Conservation (phyloP, 2,888 invertebrate genomes). For the Belgica antarctica region DNA sequence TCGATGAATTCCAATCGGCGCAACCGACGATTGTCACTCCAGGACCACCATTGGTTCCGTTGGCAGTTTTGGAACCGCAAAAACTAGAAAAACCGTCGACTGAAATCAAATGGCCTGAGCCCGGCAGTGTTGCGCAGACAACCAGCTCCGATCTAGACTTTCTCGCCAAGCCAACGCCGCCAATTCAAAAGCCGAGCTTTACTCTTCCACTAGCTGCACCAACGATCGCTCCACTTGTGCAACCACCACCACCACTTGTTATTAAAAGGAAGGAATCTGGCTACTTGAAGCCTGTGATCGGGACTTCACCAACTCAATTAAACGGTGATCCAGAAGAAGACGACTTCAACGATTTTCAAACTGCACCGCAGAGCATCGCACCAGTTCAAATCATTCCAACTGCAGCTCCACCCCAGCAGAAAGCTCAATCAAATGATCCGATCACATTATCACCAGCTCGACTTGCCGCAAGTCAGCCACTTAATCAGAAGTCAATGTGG, state of each 20-base stretch:
- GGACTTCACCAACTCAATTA: constrained; percentile 36
- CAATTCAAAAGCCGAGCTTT: neutral
- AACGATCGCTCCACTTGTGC: neutral
- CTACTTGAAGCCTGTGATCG: constrained; percentile 32
- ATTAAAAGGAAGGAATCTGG: neutral
- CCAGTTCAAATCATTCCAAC: neutral
- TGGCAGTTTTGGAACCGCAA: constrained; percentile 18
- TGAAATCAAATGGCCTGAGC: constrained; percentile 32
- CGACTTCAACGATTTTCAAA: constrained; percentile 58
- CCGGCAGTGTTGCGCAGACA: neutral
- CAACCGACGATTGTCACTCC: neutral
- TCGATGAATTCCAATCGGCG: constrained; percentile 41
- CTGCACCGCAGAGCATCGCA: constrained; percentile 48
- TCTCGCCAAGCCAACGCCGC: neutral
- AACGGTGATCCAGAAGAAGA: constrained; percentile 50
- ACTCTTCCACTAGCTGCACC: constrained; percentile 7
- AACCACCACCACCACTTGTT: neutral
- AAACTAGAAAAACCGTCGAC: neutral
- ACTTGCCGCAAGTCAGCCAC: neutral
- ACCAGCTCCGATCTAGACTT: neutral
- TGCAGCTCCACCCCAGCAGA: neutral
- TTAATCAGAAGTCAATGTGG: constrained; percentile 18
- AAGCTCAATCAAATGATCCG: constrained; percentile 23
- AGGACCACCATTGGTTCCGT: neutral
- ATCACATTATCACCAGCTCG: constrained; percentile 39